Conservation (phyloP, 2,113 vertebrate species). For the Indicator maculatus region DNA sequence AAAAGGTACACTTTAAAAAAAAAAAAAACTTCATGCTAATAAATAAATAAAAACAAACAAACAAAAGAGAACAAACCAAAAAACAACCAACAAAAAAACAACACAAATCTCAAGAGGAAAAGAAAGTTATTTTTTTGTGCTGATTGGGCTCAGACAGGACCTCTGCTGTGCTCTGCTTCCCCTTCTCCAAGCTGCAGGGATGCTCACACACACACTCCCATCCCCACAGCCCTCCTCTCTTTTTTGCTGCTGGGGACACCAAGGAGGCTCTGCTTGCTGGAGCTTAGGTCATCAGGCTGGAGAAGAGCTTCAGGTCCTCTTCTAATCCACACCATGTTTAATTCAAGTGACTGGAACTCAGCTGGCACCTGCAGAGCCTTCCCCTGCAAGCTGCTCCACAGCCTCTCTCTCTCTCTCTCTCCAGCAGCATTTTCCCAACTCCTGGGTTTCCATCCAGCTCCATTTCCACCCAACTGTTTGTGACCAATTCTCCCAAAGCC, state of each 20-base stretch:
- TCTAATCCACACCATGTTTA: background rate
- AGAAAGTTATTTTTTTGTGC: conserved; percentile 25
- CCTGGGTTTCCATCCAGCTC: background rate
- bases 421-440: background rate
- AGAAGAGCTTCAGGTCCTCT: background rate
- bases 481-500: background rate
- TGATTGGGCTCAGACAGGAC: background rate
- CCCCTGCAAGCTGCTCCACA: background rate
- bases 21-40: conserved; percentile 58
- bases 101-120: conserved; percentile 71
- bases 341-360: background rate
- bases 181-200: background rate
- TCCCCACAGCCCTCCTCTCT: background rate
- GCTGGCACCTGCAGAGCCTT: background rate
- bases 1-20: conserved; percentile 66
- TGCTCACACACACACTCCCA: background rate
- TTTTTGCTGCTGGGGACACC: background rate
- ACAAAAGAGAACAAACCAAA: background rate
- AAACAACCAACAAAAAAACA: background rate
- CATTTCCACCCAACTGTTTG: background rate
- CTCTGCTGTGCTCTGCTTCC: background rate
- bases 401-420: background rate
- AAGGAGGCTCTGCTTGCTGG: background rate
- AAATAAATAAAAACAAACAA: background rate
- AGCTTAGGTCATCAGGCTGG: background rate